These are phyloP conservation scores for Semnornis frantzii DNA, from an alignment of 2,113 vertebrate species.

Conservation along the genomic window DNA sequence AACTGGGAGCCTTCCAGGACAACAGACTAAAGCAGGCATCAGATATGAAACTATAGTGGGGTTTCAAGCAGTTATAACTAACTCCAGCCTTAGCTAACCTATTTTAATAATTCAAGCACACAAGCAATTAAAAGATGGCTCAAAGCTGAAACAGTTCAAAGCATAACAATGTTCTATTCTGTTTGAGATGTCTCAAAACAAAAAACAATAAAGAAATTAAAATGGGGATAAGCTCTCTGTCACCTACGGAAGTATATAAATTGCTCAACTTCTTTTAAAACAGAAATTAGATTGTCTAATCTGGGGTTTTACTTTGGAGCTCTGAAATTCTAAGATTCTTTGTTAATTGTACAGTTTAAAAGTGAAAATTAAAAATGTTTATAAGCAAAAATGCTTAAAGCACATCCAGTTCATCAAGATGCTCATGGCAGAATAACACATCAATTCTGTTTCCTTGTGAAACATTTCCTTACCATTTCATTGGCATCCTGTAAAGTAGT, in stretches of 20 bases:
- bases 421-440: not conserved
- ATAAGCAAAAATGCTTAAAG: not conserved
- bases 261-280: not conserved
- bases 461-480: conserved; percentile 87
- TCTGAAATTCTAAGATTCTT: not conserved
- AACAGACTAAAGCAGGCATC: not conserved
- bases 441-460: not conserved
- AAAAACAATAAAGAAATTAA: not conserved
- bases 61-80: not conserved
- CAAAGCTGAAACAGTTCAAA: conserved; percentile 8
- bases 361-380: not conserved
- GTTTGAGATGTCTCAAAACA: not conserved
- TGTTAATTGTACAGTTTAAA: not conserved
- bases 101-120: conserved; percentile 4
- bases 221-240: not conserved
- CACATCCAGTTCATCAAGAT: not conserved
- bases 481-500: conserved; percentile 85
- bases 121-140: conserved; percentile 31
- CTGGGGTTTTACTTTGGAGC: not conserved
- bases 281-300: not conserved
- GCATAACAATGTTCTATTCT: not conserved
- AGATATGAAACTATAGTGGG: not conserved
- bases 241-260: not conserved
- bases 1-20: not conserved
- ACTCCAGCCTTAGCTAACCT: not conserved